A percentile compares a stretch with the other conserved stretches of the same genome.
phyloP scores from a whole-genome alignment of 1,140 invertebrate genomes.

The Popillia japonica region DNA sequence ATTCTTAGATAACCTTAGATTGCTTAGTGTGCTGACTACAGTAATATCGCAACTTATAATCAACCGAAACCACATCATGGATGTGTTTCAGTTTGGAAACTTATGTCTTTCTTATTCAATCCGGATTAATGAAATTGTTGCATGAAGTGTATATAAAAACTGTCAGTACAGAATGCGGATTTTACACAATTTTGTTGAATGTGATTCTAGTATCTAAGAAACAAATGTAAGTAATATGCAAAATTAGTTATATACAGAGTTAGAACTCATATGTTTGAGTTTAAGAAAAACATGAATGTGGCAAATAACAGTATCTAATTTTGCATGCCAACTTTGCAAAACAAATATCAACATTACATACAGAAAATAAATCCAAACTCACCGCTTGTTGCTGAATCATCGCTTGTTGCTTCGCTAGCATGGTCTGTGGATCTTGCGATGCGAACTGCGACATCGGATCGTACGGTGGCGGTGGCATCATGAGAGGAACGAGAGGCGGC shows the following conservation, averaged over 20 bases:
- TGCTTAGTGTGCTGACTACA: no score
- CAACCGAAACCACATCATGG: no score
- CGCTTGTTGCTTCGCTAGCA: conserved; percentile 75
- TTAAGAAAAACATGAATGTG: no score
- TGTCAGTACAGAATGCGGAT: not conserved
- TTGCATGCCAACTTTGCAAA: not conserved
- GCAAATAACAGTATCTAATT: not conserved
- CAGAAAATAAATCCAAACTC: conserved; percentile 57
- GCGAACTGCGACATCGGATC: conserved; percentile 70
- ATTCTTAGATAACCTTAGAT: no score
- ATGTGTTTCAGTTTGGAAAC: no score
- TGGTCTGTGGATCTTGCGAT: conserved; percentile 63
- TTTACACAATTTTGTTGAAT: not conserved
- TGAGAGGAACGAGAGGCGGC: conserved; percentile 86
- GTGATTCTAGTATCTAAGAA: not conserved
- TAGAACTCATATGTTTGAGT: not conserved
- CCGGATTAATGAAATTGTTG: no score
- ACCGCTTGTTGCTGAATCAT: conserved; percentile 74
- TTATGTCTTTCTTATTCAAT: no score
- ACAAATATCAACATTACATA: not conserved
- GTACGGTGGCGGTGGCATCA: conserved; percentile 84
- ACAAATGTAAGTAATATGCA: not conserved
- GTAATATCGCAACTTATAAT: no score
- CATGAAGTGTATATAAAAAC: not conserved
- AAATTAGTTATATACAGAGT: not conserved